A percentile compares a stretch with the other conserved stretches of the same genome.
Conservation (phyloP, 2,888 invertebrate genomes). For the Mycalesis mineus region DNA sequence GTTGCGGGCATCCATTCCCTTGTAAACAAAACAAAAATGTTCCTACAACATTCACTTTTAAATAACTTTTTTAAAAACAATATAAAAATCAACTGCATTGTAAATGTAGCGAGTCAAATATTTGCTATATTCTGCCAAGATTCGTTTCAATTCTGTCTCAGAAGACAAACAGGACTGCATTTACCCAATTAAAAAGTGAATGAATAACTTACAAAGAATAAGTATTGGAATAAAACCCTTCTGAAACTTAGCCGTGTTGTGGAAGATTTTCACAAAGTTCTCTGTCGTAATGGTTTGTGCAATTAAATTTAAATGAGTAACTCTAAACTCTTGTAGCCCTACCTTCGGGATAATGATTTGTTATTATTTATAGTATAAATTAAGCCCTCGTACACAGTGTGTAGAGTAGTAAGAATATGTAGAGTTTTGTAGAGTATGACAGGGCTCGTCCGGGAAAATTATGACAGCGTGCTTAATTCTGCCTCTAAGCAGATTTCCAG, state of each 20-base stretch:
- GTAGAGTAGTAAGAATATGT: too few relatives aligned
- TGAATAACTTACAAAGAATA: background rate
- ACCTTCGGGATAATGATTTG: background rate
- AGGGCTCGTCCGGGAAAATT: too few relatives aligned
- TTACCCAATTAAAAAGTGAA: background rate
- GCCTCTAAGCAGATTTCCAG: too few relatives aligned
- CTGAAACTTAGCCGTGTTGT: background rate
- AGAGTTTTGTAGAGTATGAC: too few relatives aligned
- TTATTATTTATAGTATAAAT: too few relatives aligned
- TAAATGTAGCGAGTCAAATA: background rate
- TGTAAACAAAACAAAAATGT: too few relatives aligned
- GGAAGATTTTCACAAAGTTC: background rate
- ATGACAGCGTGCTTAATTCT: too few relatives aligned
- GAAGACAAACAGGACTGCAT: constrained; percentile 5
- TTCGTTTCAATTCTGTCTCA: background rate
- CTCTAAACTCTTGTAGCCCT: background rate
- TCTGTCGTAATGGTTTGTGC: constrained; percentile 3
- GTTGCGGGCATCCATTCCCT: too few relatives aligned
- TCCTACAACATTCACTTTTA: too few relatives aligned
- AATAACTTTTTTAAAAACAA: too few relatives aligned
- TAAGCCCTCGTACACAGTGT: too few relatives aligned
- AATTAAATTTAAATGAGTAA: constrained; percentile 9
- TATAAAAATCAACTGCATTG: too few relatives aligned
- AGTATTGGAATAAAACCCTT: background rate
- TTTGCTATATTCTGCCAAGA: background rate